Evolutionary conservation across 2,888 invertebrate genomes (phyloP).

Genomic region (Platycnemis pennipes): DNA sequence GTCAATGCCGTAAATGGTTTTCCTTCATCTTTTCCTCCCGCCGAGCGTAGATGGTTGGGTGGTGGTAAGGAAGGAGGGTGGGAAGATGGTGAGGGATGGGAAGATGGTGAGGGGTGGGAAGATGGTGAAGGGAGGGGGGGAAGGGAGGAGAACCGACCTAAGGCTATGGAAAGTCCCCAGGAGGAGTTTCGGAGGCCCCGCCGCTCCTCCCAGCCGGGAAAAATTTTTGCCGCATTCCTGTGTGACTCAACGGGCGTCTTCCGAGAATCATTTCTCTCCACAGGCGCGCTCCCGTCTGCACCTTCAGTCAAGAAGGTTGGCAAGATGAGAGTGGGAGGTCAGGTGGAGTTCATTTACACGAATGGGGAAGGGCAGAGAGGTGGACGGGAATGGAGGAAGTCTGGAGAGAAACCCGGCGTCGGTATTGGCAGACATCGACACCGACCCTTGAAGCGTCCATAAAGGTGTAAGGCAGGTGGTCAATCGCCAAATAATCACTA

Average conservation of each 20-base stretch:
- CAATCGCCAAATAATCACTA: no score
- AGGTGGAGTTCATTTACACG: no score
- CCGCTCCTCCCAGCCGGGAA: neutral
- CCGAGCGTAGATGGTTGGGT: neutral
- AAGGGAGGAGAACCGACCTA: neutral
- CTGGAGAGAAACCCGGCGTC: no score
- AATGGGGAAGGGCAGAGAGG: no score
- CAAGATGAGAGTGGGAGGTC: no score
- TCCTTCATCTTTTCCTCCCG: slow-evolving; percentile 14
- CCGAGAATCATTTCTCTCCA: neutral
- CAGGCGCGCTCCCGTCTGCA: neutral
- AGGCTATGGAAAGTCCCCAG: slow-evolving; percentile 32
- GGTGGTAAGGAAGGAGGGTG: no score
- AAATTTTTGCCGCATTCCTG: neutral
- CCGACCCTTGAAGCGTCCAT: no score
- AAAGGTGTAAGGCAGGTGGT: no score
- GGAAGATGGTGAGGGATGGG: no score
- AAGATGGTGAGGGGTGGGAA: neutral
- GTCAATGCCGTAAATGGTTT: slow-evolving; percentile 39
- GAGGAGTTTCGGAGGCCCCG: neutral
- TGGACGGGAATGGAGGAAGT: no score
- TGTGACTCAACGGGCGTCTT: neutral
- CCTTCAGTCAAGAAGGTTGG: neutral
- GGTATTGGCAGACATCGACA: no score
- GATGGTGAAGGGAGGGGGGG: neutral